A percentile compares a stretch with the other conserved stretches of the same genome.
Evolutionary conservation across 2,797 vertebrate species (phyloP).

Genomic region (Lithobates sylvaticus): DNA sequence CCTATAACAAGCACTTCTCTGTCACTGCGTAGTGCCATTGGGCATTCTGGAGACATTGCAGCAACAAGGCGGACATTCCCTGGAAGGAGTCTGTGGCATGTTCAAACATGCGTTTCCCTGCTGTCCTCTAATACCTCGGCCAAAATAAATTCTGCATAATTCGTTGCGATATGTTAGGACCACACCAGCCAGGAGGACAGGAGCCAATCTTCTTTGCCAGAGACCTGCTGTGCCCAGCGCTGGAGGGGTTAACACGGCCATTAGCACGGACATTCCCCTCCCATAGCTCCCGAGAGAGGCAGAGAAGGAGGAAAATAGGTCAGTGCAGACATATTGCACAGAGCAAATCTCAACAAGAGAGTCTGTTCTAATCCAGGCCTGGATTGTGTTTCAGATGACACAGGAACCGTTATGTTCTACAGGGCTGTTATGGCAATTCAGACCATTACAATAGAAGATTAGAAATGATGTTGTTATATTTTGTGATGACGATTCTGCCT

Average conservation of each 20-base stretch:
- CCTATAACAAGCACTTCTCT: not conserved
- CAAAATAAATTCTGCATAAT: conserved; percentile 41
- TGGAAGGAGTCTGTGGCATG: conserved; percentile 23
- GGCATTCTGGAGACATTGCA: conserved; percentile 4
- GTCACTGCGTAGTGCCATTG: not conserved
- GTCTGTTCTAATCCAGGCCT: conserved; percentile 55
- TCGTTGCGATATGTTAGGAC: conserved; percentile 28
- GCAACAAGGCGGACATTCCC: conserved; percentile 30
- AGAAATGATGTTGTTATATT: no score
- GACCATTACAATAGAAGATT: not conserved
- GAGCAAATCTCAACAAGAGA: conserved; percentile 56
- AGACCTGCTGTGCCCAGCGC: conserved; percentile 21
- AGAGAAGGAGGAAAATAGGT: conserved; percentile 57
- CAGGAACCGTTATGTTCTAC: conserved; percentile 35
- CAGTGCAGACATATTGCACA: conserved; percentile 58
- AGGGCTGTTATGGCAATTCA: conserved; percentile 3
- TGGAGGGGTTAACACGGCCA: conserved; percentile 46
- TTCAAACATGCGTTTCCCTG: conserved; percentile 25
- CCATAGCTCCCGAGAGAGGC: conserved; percentile 48
- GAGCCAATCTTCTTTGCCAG: conserved; percentile 44
- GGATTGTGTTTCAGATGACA: conserved; percentile 52
- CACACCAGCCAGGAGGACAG: conserved; percentile 24
- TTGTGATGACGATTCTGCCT: no score
- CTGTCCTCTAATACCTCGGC: conserved; percentile 30
- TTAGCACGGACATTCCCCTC: conserved; percentile 49